Conservation (phyloP, 2,888 invertebrate genomes). For the Drosophila anceps region DNA sequence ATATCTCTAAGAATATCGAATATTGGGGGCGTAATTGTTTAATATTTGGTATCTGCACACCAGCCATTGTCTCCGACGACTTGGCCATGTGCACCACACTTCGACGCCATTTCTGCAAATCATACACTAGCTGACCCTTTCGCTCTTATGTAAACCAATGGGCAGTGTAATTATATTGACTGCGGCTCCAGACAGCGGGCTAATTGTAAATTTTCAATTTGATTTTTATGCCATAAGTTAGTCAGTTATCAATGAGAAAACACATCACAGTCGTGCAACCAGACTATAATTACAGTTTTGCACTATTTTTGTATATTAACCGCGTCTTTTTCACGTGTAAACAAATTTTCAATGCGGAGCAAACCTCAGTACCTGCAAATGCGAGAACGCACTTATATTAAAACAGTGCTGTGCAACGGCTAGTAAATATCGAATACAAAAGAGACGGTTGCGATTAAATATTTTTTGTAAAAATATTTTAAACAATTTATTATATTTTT, state of each 20-base stretch:
- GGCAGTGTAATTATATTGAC: slow-evolving; percentile 64
- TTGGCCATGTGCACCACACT: slow-evolving; percentile 77
- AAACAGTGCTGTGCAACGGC: slow-evolving; percentile 57
- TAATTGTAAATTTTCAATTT: slow-evolving; percentile 68
- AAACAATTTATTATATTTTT: neutral
- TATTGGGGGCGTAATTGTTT: slow-evolving; percentile 15
- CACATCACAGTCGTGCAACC: slow-evolving; percentile 34
- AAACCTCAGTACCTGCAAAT: slow-evolving; percentile 82
- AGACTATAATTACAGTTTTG: slow-evolving; percentile 45
- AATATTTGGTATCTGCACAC: slow-evolving; percentile 38
- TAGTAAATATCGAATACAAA: slow-evolving; percentile 35
- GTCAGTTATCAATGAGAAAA: slow-evolving; percentile 27
- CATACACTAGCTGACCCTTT: slow-evolving; percentile 67
- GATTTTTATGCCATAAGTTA: slow-evolving; percentile 37
- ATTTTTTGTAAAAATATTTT: neutral
- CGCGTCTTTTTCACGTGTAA: slow-evolving; percentile 53
- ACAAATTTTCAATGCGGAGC: slow-evolving; percentile 70
- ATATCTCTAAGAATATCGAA: neutral
- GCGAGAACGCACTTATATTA: slow-evolving; percentile 84
- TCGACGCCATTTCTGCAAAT: slow-evolving; percentile 77
- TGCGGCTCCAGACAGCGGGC: slow-evolving; percentile 74
- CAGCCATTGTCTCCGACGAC: slow-evolving; percentile 45
- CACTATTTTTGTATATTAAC: slow-evolving; percentile 28
- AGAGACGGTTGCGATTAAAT: slow-evolving; percentile 4
- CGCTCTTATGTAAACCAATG: slow-evolving; percentile 66